Evolutionary conservation across 1,140 invertebrate species (phyloP).

Genomic region (Bactericera cockerelli): DNA sequence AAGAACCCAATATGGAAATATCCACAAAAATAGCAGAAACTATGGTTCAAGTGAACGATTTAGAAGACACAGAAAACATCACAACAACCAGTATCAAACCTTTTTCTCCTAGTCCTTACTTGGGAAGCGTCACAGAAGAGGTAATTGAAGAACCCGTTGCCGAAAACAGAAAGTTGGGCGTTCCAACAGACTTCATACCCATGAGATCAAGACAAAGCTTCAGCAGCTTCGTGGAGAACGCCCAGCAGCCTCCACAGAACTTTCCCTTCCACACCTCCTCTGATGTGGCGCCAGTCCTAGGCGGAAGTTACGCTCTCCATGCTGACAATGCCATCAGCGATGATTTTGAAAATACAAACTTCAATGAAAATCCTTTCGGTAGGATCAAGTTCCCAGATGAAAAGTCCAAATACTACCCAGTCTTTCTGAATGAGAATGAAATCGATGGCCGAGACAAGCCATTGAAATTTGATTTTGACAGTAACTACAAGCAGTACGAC

Average conservation of each 20-base stretch:
- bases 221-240: neutral
- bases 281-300: neutral
- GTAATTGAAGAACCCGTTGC: conserved; percentile 1
- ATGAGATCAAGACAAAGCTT: neutral
- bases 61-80: neutral
- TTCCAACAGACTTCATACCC: neutral
- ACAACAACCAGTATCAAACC: neutral
- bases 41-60: neutral
- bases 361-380: conserved; percentile 4
- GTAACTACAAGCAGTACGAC: conserved; percentile 2
- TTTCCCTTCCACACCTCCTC: neutral
- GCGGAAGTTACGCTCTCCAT: neutral
- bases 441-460: neutral
- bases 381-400: conserved; percentile 2
- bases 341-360: neutral
- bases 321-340: neutral
- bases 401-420: neutral
- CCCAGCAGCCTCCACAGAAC: neutral
- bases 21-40: neutral
- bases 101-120: neutral
- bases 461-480: neutral
- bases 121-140: neutral
- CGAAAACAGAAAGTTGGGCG: neutral
- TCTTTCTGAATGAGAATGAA: neutral
- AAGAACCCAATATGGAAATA: neutral